A percentile compares a stretch with the other conserved stretches of the same genome.
These are phyloP conservation scores for Hemichromis elongatus DNA, from an alignment of 2,113 vertebrate genomes.

Conservation along the genomic window DNA sequence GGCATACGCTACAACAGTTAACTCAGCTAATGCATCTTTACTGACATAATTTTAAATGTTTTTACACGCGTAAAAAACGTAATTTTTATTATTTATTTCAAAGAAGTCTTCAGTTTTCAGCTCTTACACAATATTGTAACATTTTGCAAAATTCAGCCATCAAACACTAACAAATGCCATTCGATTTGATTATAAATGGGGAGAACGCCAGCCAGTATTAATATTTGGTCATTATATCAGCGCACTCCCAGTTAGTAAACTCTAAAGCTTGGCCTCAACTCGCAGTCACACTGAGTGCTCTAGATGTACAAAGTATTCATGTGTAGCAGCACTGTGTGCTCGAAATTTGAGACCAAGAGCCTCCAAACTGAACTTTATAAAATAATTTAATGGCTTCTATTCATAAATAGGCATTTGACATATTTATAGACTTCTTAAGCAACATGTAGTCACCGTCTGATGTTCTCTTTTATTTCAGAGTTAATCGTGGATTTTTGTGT, in stretches of 20 bases:
- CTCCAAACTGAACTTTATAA: not conserved
- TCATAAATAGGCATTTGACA: not conserved
- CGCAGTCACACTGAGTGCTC: not conserved
- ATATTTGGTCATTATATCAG: not conserved
- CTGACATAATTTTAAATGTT: not conserved
- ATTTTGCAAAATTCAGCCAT: not conserved
- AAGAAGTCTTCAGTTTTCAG: too few relatives aligned
- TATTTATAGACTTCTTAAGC: not conserved
- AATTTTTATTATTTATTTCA: too few relatives aligned
- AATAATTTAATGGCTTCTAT: not conserved
- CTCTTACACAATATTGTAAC: not conserved
- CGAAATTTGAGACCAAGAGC: not conserved
- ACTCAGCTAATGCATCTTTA: not conserved
- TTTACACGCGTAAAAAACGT: too few relatives aligned
- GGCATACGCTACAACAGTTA: not conserved
- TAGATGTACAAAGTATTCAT: not conserved
- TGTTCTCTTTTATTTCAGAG: not conserved
- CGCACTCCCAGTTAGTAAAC: not conserved
- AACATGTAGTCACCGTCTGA: not conserved
- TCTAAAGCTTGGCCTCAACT: not conserved
- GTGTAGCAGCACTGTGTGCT: accelerated
- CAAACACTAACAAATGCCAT: not conserved
- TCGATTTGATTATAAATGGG: not conserved
- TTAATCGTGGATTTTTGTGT: not conserved
- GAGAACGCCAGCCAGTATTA: not conserved